A percentile compares a stretch with the other conserved stretches of the same genome.
phyloP scores from a whole-genome alignment of 1,140 invertebrate genomes.

The Cydia splendana region DNA sequence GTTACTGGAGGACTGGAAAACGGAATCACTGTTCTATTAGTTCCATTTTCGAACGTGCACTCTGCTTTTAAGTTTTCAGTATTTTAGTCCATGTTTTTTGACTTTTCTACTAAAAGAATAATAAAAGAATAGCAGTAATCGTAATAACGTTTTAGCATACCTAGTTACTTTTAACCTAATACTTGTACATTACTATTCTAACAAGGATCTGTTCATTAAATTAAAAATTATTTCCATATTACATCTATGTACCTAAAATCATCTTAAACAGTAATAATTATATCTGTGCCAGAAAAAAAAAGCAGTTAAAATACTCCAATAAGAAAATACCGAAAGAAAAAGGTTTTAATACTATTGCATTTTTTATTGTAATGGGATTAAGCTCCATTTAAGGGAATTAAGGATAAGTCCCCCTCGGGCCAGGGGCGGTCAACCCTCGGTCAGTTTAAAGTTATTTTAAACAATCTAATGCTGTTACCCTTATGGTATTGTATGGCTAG shows the following conservation, averaged over 20 bases:
- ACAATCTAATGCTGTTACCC: slow-evolving; percentile 61
- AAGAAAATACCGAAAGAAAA: slow-evolving; percentile 28
- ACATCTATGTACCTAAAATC: too few species aligned
- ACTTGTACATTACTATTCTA: too few species aligned
- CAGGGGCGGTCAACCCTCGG: slow-evolving; percentile 62
- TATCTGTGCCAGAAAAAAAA: too few species aligned
- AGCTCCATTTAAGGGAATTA: slow-evolving; percentile 37
- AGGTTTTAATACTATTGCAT: slow-evolving; percentile 22
- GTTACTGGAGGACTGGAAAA: slow-evolving; percentile 38
- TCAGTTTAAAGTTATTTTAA: slow-evolving; percentile 72
- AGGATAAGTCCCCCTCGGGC: slow-evolving; percentile 28
- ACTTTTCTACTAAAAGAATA: neutral
- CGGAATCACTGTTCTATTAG: slow-evolving; percentile 36
- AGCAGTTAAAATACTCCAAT: too few species aligned
- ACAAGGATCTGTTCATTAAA: too few species aligned
- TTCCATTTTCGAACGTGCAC: slow-evolving; percentile 27
- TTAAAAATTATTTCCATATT: neutral
- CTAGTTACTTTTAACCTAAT: too few species aligned
- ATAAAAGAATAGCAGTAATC: neutral
- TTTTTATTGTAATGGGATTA: slow-evolving; percentile 39
- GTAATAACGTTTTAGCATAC: neutral
- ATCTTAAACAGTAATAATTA: too few species aligned
- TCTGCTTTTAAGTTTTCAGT: neutral
- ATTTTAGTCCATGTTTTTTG: neutral
- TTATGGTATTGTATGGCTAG: slow-evolving; percentile 38